Base-by-base conservation (phyloP, 2,888 invertebrate species). In the Cordilura impudica region DNA sequence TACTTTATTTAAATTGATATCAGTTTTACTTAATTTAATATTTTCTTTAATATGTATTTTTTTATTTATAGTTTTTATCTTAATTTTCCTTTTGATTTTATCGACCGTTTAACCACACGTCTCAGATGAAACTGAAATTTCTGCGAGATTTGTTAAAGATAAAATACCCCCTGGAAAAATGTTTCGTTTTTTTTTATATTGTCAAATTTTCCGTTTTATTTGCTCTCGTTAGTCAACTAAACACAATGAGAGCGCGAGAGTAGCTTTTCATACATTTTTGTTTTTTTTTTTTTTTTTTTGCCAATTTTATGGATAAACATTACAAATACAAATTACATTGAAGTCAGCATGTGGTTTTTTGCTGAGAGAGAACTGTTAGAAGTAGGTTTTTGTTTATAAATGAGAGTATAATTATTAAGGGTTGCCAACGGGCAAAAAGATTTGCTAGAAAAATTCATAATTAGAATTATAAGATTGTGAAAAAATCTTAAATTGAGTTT, bases 71-170 rank as follows among this genome's bases (percentile, higher is more conserved):
- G 10, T 60, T 53, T 61, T 69, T 54, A 16, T 49, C 16, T 65
- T 39, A 10, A 31, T 23, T 18, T 75, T 58, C 26, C 10, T 14
- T 31, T 54, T n/a, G 5, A n/a, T 72, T 76, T 81, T 85, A 86
- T 85, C 87, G 86, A 89, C 89, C 87, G 85, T 84, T 86, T 85
- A 84, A 86, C 84, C 85, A 85, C 87, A 86, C 87, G 88, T 89
- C 87, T 89, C 89, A 88, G 86, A 88, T 87, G 88, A 88, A 89
- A 89, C 89, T 89, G 87, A 89, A 87, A 83, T 82, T 81, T 81
- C 79, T 81, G 82, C 65, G 81, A 84, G 85, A 85, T 84, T 83
- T 83, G 82, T 82, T 82, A 71, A 82, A 84, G 83, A 84, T 85
- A 83, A 86, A 85, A 84, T 84, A 84, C 84, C 85, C 85, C 83